Evolutionary conservation across 2,797 vertebrate genomes (phyloP).

Genomic region (Spinibarbus caldwelli): DNA sequence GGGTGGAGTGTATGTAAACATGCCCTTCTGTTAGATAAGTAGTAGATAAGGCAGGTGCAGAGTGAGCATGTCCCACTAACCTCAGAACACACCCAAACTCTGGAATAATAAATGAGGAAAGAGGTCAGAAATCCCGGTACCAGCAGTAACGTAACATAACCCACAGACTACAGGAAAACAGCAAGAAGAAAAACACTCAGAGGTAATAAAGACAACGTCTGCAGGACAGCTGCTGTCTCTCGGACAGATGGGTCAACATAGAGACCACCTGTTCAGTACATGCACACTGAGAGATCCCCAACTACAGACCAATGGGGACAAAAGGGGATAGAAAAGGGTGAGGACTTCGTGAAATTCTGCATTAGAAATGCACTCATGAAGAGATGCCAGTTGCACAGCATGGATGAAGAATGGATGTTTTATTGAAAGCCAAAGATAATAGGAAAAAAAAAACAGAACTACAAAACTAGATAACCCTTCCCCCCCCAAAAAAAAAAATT

Average conservation of each 20-base stretch:
- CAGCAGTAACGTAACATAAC: constrained; percentile 40
- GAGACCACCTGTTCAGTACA: constrained; percentile 57
- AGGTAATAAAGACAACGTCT: constrained; percentile 10
- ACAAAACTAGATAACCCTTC: too few species aligned
- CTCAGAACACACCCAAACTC: not conserved
- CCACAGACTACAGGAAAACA: constrained; percentile 31
- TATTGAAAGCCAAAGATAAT: not conserved
- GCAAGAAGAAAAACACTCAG: constrained; percentile 27
- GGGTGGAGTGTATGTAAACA: not conserved
- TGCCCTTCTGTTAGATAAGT: not conserved
- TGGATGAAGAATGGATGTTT: not conserved
- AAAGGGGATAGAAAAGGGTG: not conserved
- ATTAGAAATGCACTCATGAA: not conserved
- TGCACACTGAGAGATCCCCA: constrained; percentile 1
- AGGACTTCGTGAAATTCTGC: not conserved
- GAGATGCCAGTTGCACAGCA: not conserved
- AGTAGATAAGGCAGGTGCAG: not conserved
- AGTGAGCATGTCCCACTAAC: not conserved
- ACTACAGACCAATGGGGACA: not conserved
- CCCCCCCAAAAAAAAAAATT: not conserved
- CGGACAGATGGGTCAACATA: constrained; percentile 60
- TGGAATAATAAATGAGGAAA: constrained; percentile 10
- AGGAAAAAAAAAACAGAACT: not conserved
- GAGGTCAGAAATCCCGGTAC: constrained; percentile 21
- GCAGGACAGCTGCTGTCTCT: constrained; percentile 57